phyloP scores from a whole-genome alignment of 64 coral and sea anemone genomes.

The Orbicella faveolata region DNA sequence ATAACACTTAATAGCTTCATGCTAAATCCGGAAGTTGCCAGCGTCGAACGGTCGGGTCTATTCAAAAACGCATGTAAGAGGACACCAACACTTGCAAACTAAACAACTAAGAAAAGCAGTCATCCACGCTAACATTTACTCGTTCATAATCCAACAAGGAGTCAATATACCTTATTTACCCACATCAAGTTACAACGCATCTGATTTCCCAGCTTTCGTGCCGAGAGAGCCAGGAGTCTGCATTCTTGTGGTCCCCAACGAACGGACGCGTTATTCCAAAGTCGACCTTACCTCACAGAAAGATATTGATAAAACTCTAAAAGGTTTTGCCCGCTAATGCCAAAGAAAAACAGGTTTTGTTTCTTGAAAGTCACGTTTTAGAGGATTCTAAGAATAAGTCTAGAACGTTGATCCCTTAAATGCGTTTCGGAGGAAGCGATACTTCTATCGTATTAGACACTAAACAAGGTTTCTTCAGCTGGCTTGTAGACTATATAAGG shows the following conservation, averaged over 20 bases:
- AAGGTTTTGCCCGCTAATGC: conserved; percentile 35
- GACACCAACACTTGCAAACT: background rate
- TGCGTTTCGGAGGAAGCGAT: conserved; percentile 39
- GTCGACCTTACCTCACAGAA: background rate
- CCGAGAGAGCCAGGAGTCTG: background rate
- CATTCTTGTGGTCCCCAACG: conserved; percentile 22
- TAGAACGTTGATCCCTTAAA: conserved; percentile 30
- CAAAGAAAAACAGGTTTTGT: conserved; percentile 41
- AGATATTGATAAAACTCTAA: conserved; percentile 3
- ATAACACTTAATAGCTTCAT: conserved; percentile 1
- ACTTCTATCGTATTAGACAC: background rate
- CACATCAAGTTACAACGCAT: background rate
- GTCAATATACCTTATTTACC: background rate
- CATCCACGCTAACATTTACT: background rate
- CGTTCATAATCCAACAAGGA: background rate
- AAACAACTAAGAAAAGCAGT: background rate
- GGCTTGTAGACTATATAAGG: background rate
- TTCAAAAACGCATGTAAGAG: conserved; percentile 22
- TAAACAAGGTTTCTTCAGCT: background rate
- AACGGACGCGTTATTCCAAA: background rate
- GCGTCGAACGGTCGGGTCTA: conserved; percentile 11
- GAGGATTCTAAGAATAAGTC: conserved; percentile 39
- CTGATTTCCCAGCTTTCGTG: background rate
- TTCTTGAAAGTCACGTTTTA: background rate
- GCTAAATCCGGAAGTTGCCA: conserved; percentile 7